A percentile compares a stretch with the other conserved stretches of the same genome.
phyloP scores from a whole-genome alignment of 2,113 vertebrate genomes.

The Lycaon pictus region DNA sequence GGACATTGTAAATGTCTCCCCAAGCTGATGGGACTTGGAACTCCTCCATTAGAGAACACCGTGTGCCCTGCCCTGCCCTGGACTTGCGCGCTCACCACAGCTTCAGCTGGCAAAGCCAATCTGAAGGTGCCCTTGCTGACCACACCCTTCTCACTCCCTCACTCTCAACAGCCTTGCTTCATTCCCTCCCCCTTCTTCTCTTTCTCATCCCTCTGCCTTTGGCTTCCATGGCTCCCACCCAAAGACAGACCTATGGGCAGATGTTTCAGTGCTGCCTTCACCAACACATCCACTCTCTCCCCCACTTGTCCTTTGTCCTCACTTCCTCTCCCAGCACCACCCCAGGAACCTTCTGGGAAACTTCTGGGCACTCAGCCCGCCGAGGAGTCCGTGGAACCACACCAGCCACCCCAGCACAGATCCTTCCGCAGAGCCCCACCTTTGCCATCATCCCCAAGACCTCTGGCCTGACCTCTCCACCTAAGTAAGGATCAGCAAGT shows the following conservation, averaged over 20 bases:
- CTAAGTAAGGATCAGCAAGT: background rate
- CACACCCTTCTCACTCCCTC: background rate
- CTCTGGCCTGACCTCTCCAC: background rate
- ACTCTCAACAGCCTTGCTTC: background rate
- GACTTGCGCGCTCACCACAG: rapidly evolving
- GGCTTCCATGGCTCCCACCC: background rate
- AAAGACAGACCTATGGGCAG: background rate
- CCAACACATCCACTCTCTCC: background rate
- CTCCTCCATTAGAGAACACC: background rate
- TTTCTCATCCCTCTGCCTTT: background rate
- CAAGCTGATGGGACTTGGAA: background rate
- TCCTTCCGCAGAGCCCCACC: background rate
- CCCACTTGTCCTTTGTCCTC: background rate
- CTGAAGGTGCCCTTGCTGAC: background rate
- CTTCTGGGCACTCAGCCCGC: background rate
- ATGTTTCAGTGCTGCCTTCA: background rate
- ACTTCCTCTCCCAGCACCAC: background rate
- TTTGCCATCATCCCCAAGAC: background rate
- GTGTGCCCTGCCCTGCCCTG: rapidly evolving
- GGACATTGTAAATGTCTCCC: background rate
- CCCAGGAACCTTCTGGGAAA: background rate
- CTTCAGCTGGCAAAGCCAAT: background rate
- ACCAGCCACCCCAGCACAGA: background rate
- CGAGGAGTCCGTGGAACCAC: background rate
- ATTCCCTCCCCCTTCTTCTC: background rate